These are phyloP conservation scores for Dunckerocampus dactyliophorus DNA, from an alignment of 2,113 vertebrate genomes.

Conservation along the genomic window DNA sequence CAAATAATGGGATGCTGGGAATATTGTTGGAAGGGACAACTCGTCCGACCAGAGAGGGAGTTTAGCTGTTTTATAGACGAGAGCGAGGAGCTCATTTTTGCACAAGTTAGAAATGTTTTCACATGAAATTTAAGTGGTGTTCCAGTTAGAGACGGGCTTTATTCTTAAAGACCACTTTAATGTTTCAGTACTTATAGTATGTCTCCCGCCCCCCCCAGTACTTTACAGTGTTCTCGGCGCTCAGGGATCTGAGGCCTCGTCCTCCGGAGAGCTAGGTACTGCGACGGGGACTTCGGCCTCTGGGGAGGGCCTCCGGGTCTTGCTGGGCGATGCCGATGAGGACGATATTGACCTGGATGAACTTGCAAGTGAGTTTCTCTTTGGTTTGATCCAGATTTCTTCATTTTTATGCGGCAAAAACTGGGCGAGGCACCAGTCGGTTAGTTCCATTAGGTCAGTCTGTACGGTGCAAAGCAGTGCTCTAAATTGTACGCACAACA, in stretches of 20 bases:
- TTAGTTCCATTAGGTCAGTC: too few species aligned
- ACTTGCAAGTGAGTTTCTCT: neutral
- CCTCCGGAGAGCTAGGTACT: conserved; percentile 36
- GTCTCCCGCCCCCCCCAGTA: conserved; percentile 15
- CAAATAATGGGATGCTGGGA: too few species aligned
- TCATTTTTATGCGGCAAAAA: too few species aligned
- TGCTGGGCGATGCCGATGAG: conserved; percentile 46
- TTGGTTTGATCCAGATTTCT: too few species aligned
- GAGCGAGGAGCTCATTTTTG: neutral
- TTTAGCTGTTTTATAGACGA: neutral
- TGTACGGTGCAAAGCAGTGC: too few species aligned
- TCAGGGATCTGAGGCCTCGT: conserved; percentile 41
- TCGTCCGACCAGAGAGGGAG: neutral
- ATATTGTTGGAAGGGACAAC: too few species aligned
- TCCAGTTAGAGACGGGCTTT: neutral
- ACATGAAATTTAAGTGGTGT: neutral
- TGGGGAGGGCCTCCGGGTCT: conserved; percentile 56
- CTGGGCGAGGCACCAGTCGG: too few species aligned
- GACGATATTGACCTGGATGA: conserved; percentile 43
- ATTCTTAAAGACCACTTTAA: neutral
- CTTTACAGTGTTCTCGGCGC: conserved; percentile 40
- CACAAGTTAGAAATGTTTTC: conserved; percentile 37
- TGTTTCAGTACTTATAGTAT: too few species aligned
- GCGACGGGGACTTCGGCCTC: conserved; percentile 54
- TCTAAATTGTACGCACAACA: too few species aligned